Evolutionary conservation across 2,888 invertebrate genomes (phyloP).

Genomic region (Gastracanthus pulcherrimus): DNA sequence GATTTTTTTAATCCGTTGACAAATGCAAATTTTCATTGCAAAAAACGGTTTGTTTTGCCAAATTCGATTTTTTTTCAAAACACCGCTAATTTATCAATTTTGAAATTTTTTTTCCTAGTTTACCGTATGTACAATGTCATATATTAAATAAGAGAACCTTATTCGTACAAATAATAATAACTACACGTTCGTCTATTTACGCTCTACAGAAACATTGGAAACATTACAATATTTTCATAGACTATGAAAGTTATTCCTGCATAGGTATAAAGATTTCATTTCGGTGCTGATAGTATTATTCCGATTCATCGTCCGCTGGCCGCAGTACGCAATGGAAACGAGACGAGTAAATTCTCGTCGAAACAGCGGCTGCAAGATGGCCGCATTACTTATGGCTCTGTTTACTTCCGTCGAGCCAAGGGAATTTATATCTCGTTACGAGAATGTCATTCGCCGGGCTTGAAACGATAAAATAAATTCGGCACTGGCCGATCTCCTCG

Average conservation of each 20-base stretch:
- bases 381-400: slow-evolving; percentile 72
- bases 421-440: slow-evolving; percentile 75
- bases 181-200: too few relatives aligned
- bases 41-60: too few relatives aligned
- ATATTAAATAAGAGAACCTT: too few relatives aligned
- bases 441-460: slow-evolving; percentile 70
- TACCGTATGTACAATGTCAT: too few relatives aligned
- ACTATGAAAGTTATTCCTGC: neutral
- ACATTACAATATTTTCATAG: too few relatives aligned
- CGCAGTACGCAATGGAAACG: slow-evolving; percentile 27
- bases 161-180: too few relatives aligned
- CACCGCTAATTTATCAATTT: too few relatives aligned
- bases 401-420: slow-evolving; percentile 67
- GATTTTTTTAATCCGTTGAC: too few relatives aligned
- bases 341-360: slow-evolving; percentile 46
- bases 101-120: too few relatives aligned
- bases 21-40: too few relatives aligned
- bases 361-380: slow-evolving; percentile 57
- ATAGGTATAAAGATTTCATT: neutral
- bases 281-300: slow-evolving; percentile 9
- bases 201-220: too few relatives aligned
- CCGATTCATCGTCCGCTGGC: slow-evolving; percentile 37
- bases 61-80: too few relatives aligned
- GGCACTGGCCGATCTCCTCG: slow-evolving; percentile 57
- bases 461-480: slow-evolving; percentile 73